A percentile compares a stretch with the other conserved stretches of the same genome.
Conservation (phyloP, 53 echinoderm and acorn worm genomes). For the Actinopyga echinites region DNA sequence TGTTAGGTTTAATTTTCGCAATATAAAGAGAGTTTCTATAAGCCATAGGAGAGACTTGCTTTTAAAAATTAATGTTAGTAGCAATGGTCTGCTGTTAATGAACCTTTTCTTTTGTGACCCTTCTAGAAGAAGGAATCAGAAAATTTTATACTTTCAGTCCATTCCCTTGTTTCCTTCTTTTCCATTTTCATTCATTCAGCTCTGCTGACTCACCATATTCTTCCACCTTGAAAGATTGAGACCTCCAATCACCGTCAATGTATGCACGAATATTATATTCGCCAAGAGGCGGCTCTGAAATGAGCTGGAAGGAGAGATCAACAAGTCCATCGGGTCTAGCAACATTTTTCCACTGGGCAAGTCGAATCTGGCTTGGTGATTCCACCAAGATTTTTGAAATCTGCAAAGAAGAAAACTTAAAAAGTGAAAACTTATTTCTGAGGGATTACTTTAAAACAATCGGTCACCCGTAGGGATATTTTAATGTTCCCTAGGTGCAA, state of each 20-base stretch:
- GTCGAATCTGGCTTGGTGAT: slow-evolving; percentile 63
- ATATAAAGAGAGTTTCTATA: too few relatives aligned
- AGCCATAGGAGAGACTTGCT: too few relatives aligned
- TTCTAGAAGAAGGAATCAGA: too few relatives aligned
- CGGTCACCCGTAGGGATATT: too few relatives aligned
- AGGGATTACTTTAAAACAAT: not conserved
- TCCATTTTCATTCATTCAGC: too few relatives aligned
- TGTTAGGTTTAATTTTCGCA: too few relatives aligned
- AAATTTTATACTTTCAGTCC: too few relatives aligned
- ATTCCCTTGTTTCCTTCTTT: too few relatives aligned
- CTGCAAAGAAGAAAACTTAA: slow-evolving; percentile 43
- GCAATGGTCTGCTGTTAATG: too few relatives aligned
- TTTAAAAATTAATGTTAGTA: too few relatives aligned
- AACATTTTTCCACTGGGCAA: slow-evolving; percentile 82
- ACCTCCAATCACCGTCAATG: slow-evolving; percentile 49
- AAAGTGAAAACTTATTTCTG: not conserved
- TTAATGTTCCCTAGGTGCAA: too few relatives aligned
- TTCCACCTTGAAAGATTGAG: slow-evolving; percentile 77
- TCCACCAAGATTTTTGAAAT: slow-evolving; percentile 77
- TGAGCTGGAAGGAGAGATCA: slow-evolving; percentile 77
- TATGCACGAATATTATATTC: slow-evolving; percentile 67
- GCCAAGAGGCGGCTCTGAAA: slow-evolving; percentile 72
- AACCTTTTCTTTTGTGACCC: too few relatives aligned
- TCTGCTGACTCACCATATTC: slow-evolving; percentile 79
- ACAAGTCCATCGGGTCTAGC: slow-evolving; percentile 72